Base-by-base conservation (phyloP, 35 echinoderm and acorn worm genomes). In the Hemicentrotus pulcherrimus region DNA sequence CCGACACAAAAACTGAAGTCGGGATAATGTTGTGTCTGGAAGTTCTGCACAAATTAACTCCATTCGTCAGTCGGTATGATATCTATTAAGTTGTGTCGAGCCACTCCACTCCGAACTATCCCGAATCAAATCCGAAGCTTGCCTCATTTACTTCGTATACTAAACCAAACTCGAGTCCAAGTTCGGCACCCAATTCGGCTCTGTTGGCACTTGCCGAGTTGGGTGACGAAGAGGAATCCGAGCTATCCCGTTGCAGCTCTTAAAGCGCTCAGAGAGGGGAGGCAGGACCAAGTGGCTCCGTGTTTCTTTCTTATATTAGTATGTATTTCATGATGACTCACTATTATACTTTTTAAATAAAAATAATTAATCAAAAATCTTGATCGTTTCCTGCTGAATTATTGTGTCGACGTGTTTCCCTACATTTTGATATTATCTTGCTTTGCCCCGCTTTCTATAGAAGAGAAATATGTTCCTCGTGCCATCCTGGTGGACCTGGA, bases 381-480 rank as follows among this genome's bases (percentile, higher is more conserved):
- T 0, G 1, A 0, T 55, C 50, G 50, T 3, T 41, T 41, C 35
- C 50, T 55, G 48, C 5, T 50, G 7, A 50, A 0, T 50, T 50
- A 0, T 50, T 50, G 48, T 13, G 12, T 11, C 50, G 15, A 11
- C 15, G 12, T 55, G 10, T 55, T 55, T 55, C 10, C 15, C 15
- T 15, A 11, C 50, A 10, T 14, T 15, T 10, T 12, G 15, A 55
- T 55, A 10, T 55, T 55, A 55, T 55, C 0, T n/a, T 78, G n/a
- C 28, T 78, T 78, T 78, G 19, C 19, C 28, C 88, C 33, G 0
- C 19, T 0, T 6, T 90, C 12, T 95, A n/a, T n/a, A 60, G 97
- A 95, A 52, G 86, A 96, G 24, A 98, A 98, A 86, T 98, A 98
- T 95, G 97, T 98, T 88, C 97, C 97, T 22, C 95, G 97, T 35